These are phyloP conservation scores for Phaonia tiefii DNA, from an alignment of 2,888 invertebrate species.

Conservation along the genomic window DNA sequence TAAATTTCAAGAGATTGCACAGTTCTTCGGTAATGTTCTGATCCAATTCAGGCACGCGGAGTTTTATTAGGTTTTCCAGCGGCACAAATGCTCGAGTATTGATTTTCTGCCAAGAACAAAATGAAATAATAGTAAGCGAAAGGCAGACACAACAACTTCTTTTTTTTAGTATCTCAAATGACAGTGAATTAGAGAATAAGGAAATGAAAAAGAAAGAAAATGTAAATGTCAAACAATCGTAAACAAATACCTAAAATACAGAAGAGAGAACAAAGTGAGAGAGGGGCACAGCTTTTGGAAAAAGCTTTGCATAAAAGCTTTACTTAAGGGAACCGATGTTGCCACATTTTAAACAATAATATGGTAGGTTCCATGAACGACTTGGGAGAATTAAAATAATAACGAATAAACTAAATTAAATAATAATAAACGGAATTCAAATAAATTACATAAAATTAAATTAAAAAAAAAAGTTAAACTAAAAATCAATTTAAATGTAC, in stretches of 20 bases:
- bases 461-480: no score
- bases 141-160: conserved; percentile 33
- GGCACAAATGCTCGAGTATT: conserved; percentile 79
- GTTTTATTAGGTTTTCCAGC: conserved; percentile 77
- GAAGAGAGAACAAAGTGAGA: conserved; percentile 3
- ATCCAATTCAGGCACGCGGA: conserved; percentile 78
- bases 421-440: no score
- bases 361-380: no score
- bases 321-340: no score
- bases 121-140: conserved; percentile 32
- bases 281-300: not conserved
- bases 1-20: conserved; percentile 77
- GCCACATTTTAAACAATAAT: conserved; percentile 36
- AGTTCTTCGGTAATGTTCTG: conserved; percentile 75
- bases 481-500: no score
- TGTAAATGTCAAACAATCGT: conserved; percentile 33
- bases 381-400: no score
- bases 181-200: not conserved
- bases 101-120: conserved; percentile 75
- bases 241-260: not conserved
- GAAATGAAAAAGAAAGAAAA: not conserved
- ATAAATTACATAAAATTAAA: no score
- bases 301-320: not conserved
- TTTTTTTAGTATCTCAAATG: not conserved
- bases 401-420: no score